phyloP scores from a whole-genome alignment of 1,140 invertebrate genomes.

The Drosophila lini region DNA sequence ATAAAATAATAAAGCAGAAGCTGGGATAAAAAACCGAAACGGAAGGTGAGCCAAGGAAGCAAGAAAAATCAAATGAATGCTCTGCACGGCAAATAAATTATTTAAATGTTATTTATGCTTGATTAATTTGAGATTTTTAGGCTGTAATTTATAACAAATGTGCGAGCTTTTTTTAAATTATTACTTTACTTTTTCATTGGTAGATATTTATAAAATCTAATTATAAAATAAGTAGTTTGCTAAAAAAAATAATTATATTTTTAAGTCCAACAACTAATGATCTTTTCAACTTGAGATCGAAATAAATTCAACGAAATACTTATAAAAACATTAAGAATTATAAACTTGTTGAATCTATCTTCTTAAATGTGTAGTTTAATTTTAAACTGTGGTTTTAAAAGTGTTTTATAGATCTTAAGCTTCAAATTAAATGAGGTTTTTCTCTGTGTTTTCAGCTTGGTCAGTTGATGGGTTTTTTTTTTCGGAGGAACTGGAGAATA shows the following conservation, averaged over 20 bases:
- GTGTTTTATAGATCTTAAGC: background rate
- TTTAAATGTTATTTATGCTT: background rate
- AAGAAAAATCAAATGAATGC: slow-evolving; percentile 73
- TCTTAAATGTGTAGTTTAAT: fast-evolving
- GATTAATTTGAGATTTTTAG: background rate
- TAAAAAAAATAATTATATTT: background rate
- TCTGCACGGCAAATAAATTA: slow-evolving; percentile 19
- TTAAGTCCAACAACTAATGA: background rate
- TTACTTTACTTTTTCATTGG: background rate
- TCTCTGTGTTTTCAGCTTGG: slow-evolving; percentile 3
- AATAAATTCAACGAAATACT: background rate
- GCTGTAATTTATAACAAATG: background rate
- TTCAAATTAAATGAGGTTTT: background rate
- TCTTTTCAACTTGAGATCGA: fast-evolving
- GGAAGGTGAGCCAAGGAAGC: slow-evolving; percentile 75
- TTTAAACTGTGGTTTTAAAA: background rate
- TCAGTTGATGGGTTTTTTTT: slow-evolving; percentile 13
- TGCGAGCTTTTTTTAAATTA: no score
- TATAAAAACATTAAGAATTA: background rate
- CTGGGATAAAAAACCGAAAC: slow-evolving; percentile 54
- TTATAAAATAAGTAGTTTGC: background rate
- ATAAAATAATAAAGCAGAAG: slow-evolving; percentile 37
- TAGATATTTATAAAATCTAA: background rate
- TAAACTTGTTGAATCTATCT: background rate
- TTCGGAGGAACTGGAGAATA: slow-evolving; percentile 14